Evolutionary conservation across 2,888 invertebrate genomes (phyloP).

Genomic region (Diaprepes abbreviatus): DNA sequence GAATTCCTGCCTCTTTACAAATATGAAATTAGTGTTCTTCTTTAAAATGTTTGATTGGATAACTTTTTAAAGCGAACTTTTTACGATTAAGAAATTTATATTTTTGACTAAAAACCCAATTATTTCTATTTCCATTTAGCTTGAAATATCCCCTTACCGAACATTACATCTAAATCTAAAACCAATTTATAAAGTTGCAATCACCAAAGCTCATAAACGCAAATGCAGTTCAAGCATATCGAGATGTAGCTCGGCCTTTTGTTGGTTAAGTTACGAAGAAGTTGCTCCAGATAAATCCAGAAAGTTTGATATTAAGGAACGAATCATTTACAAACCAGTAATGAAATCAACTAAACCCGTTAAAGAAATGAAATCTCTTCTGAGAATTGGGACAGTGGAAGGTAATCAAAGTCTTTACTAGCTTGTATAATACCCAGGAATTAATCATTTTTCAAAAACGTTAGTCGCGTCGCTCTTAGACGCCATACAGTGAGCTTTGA

Average conservation of each 20-base stretch:
- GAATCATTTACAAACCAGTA: slow-evolving; percentile 53
- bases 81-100: too few species aligned
- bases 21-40: too few species aligned
- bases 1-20: too few species aligned
- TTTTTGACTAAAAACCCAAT: too few species aligned
- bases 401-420: too few species aligned
- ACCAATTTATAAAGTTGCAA: slow-evolving; percentile 74
- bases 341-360: slow-evolving; percentile 23
- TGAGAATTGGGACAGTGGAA: slow-evolving; percentile 53
- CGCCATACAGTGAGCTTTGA: too few species aligned
- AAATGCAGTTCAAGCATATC: slow-evolving; percentile 56
- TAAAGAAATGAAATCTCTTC: slow-evolving; percentile 30
- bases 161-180: slow-evolving; percentile 73
- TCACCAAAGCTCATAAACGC: slow-evolving; percentile 66
- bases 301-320: slow-evolving; percentile 47
- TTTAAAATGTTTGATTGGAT: too few species aligned
- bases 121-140: too few species aligned
- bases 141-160: slow-evolving; percentile 74
- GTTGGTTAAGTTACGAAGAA: slow-evolving; percentile 50
- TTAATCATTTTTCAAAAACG: too few species aligned
- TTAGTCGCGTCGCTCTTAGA: too few species aligned
- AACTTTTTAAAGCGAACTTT: too few species aligned
- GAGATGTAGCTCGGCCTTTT: slow-evolving; percentile 46
- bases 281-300: slow-evolving; percentile 34
- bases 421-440: too few species aligned